phyloP scores from a whole-genome alignment of 1,140 invertebrate genomes.

The Scaptomyza graminum region DNA sequence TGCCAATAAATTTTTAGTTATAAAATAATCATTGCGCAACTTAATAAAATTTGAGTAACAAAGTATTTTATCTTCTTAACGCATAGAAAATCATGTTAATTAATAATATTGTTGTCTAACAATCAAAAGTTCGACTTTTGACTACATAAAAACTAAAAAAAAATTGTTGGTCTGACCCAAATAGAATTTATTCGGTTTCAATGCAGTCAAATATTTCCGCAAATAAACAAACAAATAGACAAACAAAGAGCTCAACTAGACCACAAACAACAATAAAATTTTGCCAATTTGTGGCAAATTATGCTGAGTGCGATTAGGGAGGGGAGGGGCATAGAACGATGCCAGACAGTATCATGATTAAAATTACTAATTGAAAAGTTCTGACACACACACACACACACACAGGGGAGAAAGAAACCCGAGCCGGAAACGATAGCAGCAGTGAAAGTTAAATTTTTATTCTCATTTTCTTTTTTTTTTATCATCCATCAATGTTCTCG shows the following conservation, averaged over 20 bases:
- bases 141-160: constrained; percentile 15
- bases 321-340: neutral
- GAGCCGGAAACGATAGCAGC: neutral
- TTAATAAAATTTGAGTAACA: too few species aligned
- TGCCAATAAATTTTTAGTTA: neutral
- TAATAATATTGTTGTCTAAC: neutral
- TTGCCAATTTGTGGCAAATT: constrained; percentile 35
- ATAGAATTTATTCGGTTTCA: constrained; percentile 41
- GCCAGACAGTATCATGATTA: constrained; percentile 39
- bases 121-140: constrained; percentile 2
- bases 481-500: constrained; percentile 32
- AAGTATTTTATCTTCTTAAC: too few species aligned
- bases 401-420: neutral
- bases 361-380: constrained; percentile 69
- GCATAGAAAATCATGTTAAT: neutral
- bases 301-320: neutral
- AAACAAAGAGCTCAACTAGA: constrained; percentile 13
- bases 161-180: constrained; percentile 55
- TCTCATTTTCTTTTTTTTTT: neutral
- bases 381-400: neutral
- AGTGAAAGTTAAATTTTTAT: neutral
- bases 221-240: constrained; percentile 47
- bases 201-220: constrained; percentile 61
- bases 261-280: constrained; percentile 23
- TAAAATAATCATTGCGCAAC: neutral